These are phyloP conservation scores for Paradisaea rubra DNA, from an alignment of 2,113 vertebrate genomes.

Conservation along the genomic window DNA sequence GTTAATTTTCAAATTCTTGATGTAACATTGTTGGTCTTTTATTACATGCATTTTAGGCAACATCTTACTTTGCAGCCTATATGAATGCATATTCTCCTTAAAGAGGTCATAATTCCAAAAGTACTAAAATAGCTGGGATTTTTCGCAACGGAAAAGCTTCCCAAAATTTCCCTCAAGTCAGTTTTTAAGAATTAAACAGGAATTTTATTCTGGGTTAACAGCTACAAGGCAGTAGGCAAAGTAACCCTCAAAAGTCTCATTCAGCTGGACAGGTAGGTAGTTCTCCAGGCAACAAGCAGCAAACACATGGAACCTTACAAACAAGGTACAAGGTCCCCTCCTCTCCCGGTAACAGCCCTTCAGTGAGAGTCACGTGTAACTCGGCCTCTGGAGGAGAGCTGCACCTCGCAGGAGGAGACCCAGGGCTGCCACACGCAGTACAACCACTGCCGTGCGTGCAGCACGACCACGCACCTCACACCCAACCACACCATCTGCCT, in stretches of 20 bases:
- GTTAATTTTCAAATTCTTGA: neutral
- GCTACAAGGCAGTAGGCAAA: neutral
- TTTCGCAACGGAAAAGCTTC: neutral
- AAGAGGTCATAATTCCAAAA: neutral
- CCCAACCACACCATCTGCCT: neutral
- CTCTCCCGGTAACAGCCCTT: neutral
- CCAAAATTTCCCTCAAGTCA: neutral
- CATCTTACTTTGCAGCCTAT: neutral
- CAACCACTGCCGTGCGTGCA: accelerated
- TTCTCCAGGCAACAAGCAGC: neutral
- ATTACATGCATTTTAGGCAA: neutral
- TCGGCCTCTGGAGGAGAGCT: neutral
- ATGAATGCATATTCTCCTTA: neutral
- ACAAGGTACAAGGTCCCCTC: neutral
- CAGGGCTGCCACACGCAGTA: accelerated
- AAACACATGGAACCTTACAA: neutral
- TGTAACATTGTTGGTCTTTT: neutral
- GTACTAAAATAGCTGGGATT: neutral
- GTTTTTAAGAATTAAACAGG: neutral
- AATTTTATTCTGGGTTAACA: neutral
- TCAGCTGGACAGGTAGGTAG: accelerated
- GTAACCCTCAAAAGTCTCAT: neutral
- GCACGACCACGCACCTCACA: accelerated
- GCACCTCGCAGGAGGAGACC: neutral
- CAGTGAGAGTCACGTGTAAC: neutral